A percentile compares a stretch with the other conserved stretches of the same genome.
phyloP scores from a whole-genome alignment of 2,888 invertebrate genomes.

The Hymenopus coronatus region DNA sequence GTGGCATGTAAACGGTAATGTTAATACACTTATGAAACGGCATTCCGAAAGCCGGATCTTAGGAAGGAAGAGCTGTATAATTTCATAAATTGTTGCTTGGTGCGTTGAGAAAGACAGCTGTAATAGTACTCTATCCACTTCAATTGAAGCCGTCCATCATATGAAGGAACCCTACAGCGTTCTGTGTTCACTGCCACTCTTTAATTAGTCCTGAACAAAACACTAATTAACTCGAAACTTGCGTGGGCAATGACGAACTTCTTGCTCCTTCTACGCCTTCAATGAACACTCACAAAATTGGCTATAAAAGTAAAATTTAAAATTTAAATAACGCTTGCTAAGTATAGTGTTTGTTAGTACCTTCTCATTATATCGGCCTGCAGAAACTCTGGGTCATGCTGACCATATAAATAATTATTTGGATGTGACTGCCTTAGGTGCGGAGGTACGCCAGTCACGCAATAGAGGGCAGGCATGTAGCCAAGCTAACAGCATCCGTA shows the following conservation, averaged over 20 bases:
- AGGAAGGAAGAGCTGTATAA: background rate
- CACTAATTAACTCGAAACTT: background rate
- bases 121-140: background rate
- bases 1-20: too few relatives aligned
- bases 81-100: background rate
- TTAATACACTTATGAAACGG: too few relatives aligned
- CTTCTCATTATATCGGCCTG: background rate
- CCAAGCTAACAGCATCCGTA: background rate
- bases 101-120: background rate
- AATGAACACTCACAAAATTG: background rate
- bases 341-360: background rate
- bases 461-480: background rate
- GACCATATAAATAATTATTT: background rate
- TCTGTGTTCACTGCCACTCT: background rate
- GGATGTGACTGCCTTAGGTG: background rate
- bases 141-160: background rate
- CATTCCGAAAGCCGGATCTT: background rate
- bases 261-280: background rate
- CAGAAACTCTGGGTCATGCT: background rate
- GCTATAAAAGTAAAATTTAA: constrained; percentile 3
- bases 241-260: background rate
- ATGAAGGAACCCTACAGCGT: background rate
- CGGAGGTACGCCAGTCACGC: background rate
- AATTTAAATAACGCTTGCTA: background rate
- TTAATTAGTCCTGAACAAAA: background rate